Base-by-base conservation (phyloP, 2,888 invertebrate genomes). In the Amiota mariae region DNA sequence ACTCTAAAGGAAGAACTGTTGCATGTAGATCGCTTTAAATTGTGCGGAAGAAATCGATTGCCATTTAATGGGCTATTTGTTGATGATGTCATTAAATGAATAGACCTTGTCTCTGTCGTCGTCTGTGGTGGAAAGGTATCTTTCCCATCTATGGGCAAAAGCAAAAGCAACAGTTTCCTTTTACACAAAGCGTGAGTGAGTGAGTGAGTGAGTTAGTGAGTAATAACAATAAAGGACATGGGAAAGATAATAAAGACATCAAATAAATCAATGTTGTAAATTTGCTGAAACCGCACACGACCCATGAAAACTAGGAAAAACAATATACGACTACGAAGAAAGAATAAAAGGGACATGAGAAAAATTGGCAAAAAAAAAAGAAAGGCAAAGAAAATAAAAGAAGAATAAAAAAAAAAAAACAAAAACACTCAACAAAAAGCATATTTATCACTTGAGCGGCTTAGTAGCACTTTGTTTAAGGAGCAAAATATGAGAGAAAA, bases 31-130 rank as follows among this genome's bases (percentile, higher is more conserved):
- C n/a, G 79, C 79, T 77, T 74, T 82, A 82, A 85, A 85, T 82
- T 82, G 84, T 81, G 82, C 86, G 81, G 81, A 86, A 85, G 80
- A 80, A 82, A 87, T 87, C 82, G 85, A 85, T 81, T 79, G 76
- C 80, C 75, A 76, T 77, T 79, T 80, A 85, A 87, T 82, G 78
- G 85, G 78, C 80, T 84, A 86, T 86, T 87, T 87, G 77, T 73
- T 82, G 85, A 83, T 85, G 83, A 83, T 82, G 82, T 81, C 82
- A 85, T 83, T 76, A 79, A 10, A 11, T 18, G 57, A 20, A 13
- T 54, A 36, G 36, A 36, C 3, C 2, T 36, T 36, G 4, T 36
- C 4, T 36, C 6, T 36, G 36, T 36, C n/a, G n/a, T n/a, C n/a
- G n/a, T n/a, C 24, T 24, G 3, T 24, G 24, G 24, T 3, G 24